These are phyloP conservation scores for Cerceris rybyensis DNA, from an alignment of 2,888 invertebrate genomes.

Conservation along the genomic window DNA sequence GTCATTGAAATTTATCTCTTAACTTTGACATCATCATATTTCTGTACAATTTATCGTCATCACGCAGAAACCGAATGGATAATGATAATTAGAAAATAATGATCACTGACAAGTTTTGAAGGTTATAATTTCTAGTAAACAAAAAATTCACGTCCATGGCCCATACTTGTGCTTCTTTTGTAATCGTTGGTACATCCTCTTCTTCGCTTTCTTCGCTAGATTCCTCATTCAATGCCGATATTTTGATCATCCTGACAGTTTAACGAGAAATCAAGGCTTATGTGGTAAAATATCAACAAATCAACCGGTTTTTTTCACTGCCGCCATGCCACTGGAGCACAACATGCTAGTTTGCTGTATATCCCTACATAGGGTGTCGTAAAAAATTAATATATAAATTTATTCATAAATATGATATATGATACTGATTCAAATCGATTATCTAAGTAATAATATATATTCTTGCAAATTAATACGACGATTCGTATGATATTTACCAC, in stretches of 20 bases:
- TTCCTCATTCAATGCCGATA: constrained; percentile 87
- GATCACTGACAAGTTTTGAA: constrained; percentile 19
- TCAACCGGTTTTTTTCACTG: constrained; percentile 52
- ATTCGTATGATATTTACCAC: too few species aligned
- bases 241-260: constrained; percentile 83
- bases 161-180: constrained; percentile 85
- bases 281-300: constrained; percentile 61
- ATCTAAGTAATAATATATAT: background rate
- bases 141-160: constrained; percentile 11
- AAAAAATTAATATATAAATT: background rate
- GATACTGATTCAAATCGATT: background rate
- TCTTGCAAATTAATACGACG: background rate
- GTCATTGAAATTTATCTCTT: too few species aligned
- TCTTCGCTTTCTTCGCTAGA: constrained; percentile 85
- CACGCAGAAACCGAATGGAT: background rate
- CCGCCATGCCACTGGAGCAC: constrained; percentile 45
- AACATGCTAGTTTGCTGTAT: constrained; percentile 10
- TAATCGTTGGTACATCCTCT: constrained; percentile 83
- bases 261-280: constrained; percentile 4
- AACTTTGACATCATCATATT: too few species aligned
- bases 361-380: background rate
- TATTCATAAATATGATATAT: background rate
- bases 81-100: background rate
- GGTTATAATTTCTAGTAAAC: constrained; percentile 48
- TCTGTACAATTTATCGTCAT: background rate